Conservation (phyloP, 1,140 invertebrate genomes). For the Drosophila seguyi region DNA sequence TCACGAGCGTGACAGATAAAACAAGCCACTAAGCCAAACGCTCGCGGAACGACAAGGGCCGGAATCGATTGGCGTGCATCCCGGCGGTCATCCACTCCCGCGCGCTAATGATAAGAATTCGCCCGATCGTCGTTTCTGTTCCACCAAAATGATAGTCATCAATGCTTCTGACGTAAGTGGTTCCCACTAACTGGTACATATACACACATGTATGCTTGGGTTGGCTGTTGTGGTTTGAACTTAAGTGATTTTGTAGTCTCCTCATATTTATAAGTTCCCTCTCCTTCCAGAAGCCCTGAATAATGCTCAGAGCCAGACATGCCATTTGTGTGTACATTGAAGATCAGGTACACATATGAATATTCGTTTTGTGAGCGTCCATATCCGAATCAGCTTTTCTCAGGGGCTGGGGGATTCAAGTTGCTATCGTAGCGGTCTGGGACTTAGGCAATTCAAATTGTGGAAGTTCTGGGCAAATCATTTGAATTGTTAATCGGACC, state of each 20-base stretch:
- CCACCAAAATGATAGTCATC: slow-evolving; percentile 73
- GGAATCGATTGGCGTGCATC: slow-evolving; percentile 35
- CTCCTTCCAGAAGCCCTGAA: slow-evolving; percentile 33
- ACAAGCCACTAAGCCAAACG: slow-evolving; percentile 21
- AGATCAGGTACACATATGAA: slow-evolving; percentile 59
- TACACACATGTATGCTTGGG: slow-evolving; percentile 12
- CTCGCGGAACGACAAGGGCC: slow-evolving; percentile 1
- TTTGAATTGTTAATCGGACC: slow-evolving; percentile 13
- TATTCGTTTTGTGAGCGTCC: slow-evolving; percentile 38
- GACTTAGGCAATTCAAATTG: neutral
- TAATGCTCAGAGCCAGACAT: slow-evolving; percentile 66
- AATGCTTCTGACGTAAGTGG: slow-evolving; percentile 74
- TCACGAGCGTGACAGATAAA: slow-evolving; percentile 66
- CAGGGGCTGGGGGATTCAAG: slow-evolving; percentile 12
- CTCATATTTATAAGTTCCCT: slow-evolving; percentile 10
- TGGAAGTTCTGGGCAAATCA: slow-evolving; percentile 7
- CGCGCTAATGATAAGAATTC: slow-evolving; percentile 74
- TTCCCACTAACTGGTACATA: slow-evolving; percentile 21
- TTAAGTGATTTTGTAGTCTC: slow-evolving; percentile 8
- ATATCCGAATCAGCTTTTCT: slow-evolving; percentile 16
- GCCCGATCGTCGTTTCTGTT: slow-evolving; percentile 51
- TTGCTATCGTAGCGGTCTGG: neutral
- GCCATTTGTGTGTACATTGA: slow-evolving; percentile 66
- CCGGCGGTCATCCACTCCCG: slow-evolving; percentile 15
- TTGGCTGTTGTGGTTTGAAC: slow-evolving; percentile 10